These are phyloP conservation scores for Diadumene lineata DNA, from an alignment of 92 coral and sea anemone species.

Conservation along the genomic window DNA sequence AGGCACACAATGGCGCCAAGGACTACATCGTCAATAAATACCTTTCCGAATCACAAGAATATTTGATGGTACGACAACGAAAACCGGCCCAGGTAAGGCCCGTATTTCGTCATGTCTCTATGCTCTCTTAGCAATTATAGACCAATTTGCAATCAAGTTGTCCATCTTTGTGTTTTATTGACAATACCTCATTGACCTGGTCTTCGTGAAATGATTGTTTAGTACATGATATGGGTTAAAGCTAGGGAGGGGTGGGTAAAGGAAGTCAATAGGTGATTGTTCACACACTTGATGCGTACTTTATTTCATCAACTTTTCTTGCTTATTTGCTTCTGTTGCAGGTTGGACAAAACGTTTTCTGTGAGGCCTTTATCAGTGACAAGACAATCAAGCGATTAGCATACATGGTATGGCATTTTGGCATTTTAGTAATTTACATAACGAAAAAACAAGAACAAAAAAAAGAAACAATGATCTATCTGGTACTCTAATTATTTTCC, in stretches of 20 bases:
- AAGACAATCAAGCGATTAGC: conserved; percentile 27
- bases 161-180: no score
- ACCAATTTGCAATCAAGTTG: no score
- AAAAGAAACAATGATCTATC: not conserved
- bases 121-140: no score
- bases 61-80: conserved; percentile 56
- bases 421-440: no score
- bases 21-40: conserved; percentile 13
- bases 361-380: conserved; percentile 51
- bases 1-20: conserved; percentile 16
- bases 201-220: no score
- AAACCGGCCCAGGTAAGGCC: conserved; percentile 57
- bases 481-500: not conserved
- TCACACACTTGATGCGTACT: no score
- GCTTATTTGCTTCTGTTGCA: conserved; percentile 10
- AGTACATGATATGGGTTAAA: no score
- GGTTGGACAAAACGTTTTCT: conserved; percentile 52
- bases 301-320: no score
- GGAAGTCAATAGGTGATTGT: no score
- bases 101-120: no score
- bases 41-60: conserved; percentile 19
- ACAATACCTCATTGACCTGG: no score
- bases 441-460: not conserved
- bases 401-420: conserved; percentile 60
- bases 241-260: no score